Base-by-base conservation (phyloP, 2,113 vertebrate species). In the Pampusana beccarii region DNA sequence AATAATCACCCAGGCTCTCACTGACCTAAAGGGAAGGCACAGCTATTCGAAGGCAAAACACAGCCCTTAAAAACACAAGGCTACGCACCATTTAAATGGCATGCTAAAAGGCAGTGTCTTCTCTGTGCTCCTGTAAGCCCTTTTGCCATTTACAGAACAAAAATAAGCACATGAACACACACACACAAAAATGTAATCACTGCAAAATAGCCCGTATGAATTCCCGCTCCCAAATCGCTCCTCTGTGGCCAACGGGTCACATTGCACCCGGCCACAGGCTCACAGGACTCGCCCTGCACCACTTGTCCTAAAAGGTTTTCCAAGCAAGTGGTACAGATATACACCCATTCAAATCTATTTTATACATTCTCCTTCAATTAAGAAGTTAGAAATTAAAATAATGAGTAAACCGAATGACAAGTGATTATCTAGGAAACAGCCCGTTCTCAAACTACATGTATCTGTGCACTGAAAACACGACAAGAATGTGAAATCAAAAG, bases 381-480 rank as follows among this genome's bases (percentile, higher is more conserved):
- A 90, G 9, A 66, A 5, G 20, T 29, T 42, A 31, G 60, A 64
- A 90, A 92, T 85, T 10, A 82, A 95, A 88, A 26, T 16, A 12
- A 21, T 2, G 3, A 77, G 9, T 64, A n/a, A 92, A 75, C 29
- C 71, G 42, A 88, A 70, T 16, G 67, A 34, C 67, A 67, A 74
- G 25, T 5, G 10, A 75, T 92, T 95, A 93, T 28, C 71, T 28
- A 58, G 40, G 75, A 73, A 86, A 56, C 13, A 13, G 60, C n/a
- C 2, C 13, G 0, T 48, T 51, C 66, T 57, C 2, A 0, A 86
- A 28, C 71, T 34, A 6, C n/a, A 11, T 34, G 0, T 19, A 64
- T 44, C 65, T 62, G 51, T 6, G 85, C 51, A 66, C 50, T 21
- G 13, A 88, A 94, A 89, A 84, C 7, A 14, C 71, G 92, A 95